A percentile compares a stretch with the other conserved stretches of the same genome.
These are phyloP conservation scores for Bombus breviceps DNA, from an alignment of 1,140 invertebrate species.

Conservation along the genomic window DNA sequence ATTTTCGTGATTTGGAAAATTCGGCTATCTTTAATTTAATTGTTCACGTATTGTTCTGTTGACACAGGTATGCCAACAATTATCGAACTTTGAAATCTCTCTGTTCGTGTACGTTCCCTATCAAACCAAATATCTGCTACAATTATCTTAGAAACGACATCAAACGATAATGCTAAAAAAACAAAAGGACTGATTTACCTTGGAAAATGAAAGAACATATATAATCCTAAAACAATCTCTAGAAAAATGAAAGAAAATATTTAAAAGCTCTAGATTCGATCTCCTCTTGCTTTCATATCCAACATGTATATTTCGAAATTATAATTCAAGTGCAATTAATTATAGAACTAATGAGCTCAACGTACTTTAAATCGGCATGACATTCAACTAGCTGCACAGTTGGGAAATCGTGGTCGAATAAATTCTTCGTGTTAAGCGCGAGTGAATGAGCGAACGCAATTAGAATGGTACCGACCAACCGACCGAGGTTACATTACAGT, in stretches of 20 bases:
- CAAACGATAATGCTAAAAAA: background rate
- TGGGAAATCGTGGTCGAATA: background rate
- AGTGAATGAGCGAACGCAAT: slow-evolving; percentile 1
- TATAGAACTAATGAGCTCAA: background rate
- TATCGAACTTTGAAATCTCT: background rate
- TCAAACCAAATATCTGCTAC: background rate
- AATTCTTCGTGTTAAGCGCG: background rate
- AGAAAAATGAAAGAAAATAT: too few relatives aligned
- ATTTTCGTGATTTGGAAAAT: background rate
- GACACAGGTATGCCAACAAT: background rate
- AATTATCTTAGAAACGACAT: background rate
- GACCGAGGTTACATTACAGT: slow-evolving; percentile 31
- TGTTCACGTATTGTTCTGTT: background rate
- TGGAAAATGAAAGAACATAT: background rate
- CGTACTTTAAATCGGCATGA: background rate
- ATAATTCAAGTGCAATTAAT: background rate
- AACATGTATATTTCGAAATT: background rate
- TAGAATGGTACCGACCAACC: background rate
- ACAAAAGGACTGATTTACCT: background rate
- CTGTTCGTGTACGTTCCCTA: background rate
- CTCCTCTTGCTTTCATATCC: too few relatives aligned
- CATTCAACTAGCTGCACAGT: background rate
- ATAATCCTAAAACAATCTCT: background rate
- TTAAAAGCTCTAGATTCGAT: too few relatives aligned
- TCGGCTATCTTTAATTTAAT: background rate